Percentiles rank a stretch among this genome's conserved stretches.
Conservation (phyloP, 2,797 vertebrate genomes). For the Peromyscus attwateri region DNA sequence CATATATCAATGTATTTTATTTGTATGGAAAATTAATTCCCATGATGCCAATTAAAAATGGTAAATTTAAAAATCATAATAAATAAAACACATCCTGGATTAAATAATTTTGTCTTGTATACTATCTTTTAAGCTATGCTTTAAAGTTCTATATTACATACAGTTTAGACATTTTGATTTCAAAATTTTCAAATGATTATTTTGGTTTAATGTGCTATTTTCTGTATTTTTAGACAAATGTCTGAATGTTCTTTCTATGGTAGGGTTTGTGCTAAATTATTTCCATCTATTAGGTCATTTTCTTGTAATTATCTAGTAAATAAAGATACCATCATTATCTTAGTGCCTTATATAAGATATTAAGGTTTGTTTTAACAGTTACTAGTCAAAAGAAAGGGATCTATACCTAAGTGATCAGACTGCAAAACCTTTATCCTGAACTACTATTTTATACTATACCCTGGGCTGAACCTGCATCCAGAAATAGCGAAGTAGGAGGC, state of each 20-base stretch:
- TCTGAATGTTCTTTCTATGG: not conserved
- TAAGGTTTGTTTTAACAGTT: constrained; percentile 11
- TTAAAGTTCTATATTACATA: not conserved
- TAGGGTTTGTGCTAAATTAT: not conserved
- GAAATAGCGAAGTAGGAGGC: constrained; percentile 28
- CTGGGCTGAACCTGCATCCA: not conserved
- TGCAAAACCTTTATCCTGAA: not conserved
- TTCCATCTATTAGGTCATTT: not conserved
- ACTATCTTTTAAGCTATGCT: not conserved
- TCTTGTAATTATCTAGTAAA: not conserved
- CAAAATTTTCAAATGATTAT: not conserved
- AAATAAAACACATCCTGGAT: not conserved
- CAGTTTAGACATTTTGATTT: not conserved
- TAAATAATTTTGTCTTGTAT: not conserved
- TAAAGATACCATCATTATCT: not conserved
- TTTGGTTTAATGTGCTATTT: not conserved
- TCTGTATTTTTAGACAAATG: not conserved
- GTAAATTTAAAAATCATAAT: not conserved
- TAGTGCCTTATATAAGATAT: not conserved
- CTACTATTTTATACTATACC: constrained; percentile 2
- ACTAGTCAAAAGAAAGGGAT: not conserved
- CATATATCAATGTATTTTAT: not conserved
- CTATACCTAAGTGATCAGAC: not conserved
- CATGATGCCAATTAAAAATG: not conserved
- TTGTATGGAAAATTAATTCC: not conserved